Conservation (phyloP, 2,797 vertebrate species). For the Eurystomus glaucurus region DNA sequence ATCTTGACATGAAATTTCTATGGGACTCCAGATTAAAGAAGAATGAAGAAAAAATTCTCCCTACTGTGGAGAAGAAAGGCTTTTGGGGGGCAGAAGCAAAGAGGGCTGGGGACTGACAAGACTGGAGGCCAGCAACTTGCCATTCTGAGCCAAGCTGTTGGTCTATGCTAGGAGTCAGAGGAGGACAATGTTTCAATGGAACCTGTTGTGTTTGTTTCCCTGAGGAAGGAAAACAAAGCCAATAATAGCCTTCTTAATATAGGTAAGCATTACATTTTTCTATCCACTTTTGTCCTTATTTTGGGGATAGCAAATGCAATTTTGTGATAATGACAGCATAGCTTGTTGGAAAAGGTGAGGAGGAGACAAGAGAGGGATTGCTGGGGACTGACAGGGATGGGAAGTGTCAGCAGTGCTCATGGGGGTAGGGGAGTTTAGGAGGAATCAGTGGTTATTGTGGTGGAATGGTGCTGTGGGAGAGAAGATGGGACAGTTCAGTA, state of each 20-base stretch:
- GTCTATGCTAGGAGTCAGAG: neutral
- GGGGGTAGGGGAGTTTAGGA: neutral
- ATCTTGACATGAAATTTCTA: neutral
- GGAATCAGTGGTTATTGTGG: neutral
- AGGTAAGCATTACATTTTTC: neutral
- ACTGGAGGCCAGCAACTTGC: neutral
- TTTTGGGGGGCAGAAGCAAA: neutral
- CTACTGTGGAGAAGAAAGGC: neutral
- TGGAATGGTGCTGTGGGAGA: neutral
- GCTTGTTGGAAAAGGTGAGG: neutral
- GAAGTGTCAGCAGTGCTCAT: neutral
- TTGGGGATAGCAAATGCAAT: neutral
- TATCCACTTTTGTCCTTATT: neutral
- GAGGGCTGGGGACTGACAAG: neutral
- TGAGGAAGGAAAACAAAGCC: neutral
- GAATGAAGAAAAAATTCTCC: neutral
- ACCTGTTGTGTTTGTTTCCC: neutral
- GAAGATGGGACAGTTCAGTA: neutral
- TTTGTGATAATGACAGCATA: neutral
- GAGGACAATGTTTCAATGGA: neutral
- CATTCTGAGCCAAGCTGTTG: neutral
- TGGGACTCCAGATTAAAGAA: neutral
- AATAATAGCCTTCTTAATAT: neutral
- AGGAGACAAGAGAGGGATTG: neutral
- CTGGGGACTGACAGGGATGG: neutral